Conservation (phyloP, 2,113 vertebrate genomes). For the Neogobius melanostomus region DNA sequence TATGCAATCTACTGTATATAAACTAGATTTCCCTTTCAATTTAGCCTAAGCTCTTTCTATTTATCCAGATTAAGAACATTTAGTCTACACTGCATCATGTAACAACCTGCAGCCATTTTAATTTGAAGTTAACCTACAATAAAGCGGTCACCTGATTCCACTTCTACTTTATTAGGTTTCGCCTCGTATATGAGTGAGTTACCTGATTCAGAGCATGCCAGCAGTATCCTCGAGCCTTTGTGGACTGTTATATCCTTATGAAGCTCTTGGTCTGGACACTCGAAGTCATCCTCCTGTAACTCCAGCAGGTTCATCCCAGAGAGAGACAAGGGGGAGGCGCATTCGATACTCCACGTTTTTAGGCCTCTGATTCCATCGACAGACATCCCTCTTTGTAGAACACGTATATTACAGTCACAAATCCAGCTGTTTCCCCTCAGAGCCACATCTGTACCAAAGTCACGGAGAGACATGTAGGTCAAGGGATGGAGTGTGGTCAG, state of each 20-base stretch:
- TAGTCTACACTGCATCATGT: too few species aligned
- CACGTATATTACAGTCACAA: slow-evolving; percentile 71
- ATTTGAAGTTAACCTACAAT: neutral
- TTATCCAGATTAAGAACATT: too few species aligned
- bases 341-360: slow-evolving; percentile 68
- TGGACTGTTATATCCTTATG: slow-evolving; percentile 65
- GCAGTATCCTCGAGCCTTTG: slow-evolving; percentile 57
- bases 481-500: slow-evolving; percentile 74
- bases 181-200: slow-evolving; percentile 10
- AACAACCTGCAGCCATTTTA: too few species aligned
- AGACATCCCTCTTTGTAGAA: slow-evolving; percentile 69
- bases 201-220: slow-evolving; percentile 74
- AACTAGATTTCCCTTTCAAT: too few species aligned
- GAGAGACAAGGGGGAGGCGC: slow-evolving; percentile 55
- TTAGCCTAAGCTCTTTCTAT: too few species aligned
- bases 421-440: slow-evolving; percentile 75
- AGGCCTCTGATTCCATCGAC: slow-evolving; percentile 60
- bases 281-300: slow-evolving; percentile 68
- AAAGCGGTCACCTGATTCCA: neutral
- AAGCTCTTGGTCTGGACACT: slow-evolving; percentile 53
- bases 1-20: too few species aligned
- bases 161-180: neutral
- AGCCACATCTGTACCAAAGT: slow-evolving; percentile 69
- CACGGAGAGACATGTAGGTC: slow-evolving; percentile 67
- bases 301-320: slow-evolving; percentile 65